Evolutionary conservation across 2,113 vertebrate genomes (phyloP), one percentile per base, ranked within the genome.

Genomic region (Strix aluco): DNA sequence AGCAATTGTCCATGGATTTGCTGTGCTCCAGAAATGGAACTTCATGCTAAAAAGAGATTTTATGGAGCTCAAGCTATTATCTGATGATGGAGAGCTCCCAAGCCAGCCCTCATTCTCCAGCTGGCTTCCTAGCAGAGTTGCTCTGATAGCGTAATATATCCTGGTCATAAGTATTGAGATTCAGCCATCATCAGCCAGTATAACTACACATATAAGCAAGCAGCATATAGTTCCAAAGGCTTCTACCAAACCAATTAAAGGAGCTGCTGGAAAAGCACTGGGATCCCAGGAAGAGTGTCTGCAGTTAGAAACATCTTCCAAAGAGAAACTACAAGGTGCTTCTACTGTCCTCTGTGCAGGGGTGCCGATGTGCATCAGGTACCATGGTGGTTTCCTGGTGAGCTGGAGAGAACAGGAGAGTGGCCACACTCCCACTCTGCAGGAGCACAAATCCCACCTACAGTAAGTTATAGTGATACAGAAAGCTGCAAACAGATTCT

Each of bases 1-100:
- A 95, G 92, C 81, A 95, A 95, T 87, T 92, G 92, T 82, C 94
- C 95, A 95, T 95, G 85, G 92, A 96, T 96, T 94, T 94, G 91
- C 96, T 73, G n/a, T 92, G 89, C 71, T 97, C 89, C 59, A 96
- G 89, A 88, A 96, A 94, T 88, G 88, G 95, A 90, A 86, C 96
- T 91, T 97, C 95, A 87, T 95, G 92, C 67, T 89, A 96, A 96
- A 95, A 90, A 85, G 89, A 87, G 84, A 90, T 70, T 96, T 97
- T 95, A 91, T 94, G 81, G 34, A 85, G 81, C 95, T 97, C 67
- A 81, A 86, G 75, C 82, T 92, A 96, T 94, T 97, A 92, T 94
- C 92, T 92, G 74, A 91, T 96, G 93, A 97, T 94, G 67, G 94
- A 96, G 92, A 90, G 95, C 81, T 96, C 95, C 95, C 95, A 81